These are phyloP conservation scores for Petrocephalus zakoni DNA, from an alignment of 2,113 vertebrate species.

Conservation along the genomic window DNA sequence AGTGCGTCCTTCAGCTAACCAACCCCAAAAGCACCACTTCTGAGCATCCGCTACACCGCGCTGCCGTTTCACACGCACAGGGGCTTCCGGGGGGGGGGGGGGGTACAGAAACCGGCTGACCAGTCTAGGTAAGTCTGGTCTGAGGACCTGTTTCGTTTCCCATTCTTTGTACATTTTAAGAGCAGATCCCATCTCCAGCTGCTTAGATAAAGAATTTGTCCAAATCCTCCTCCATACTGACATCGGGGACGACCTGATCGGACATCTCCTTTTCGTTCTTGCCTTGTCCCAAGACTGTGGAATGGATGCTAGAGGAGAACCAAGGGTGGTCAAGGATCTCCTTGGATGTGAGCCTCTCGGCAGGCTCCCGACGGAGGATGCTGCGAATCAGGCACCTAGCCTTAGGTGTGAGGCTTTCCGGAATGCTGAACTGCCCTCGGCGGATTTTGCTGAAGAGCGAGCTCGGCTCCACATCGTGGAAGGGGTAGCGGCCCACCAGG, in stretches of 20 bases:
- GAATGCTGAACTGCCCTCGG: constrained; percentile 96
- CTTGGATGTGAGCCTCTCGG: constrained; percentile 90
- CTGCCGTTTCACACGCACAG: constrained; percentile 56
- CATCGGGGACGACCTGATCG: constrained; percentile 96
- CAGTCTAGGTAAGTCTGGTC: constrained; percentile 26
- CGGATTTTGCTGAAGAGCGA: constrained; percentile 98
- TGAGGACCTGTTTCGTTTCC: constrained; percentile 23
- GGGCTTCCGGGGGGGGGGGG: constrained; percentile 40
- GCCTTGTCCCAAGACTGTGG: constrained; percentile 65
- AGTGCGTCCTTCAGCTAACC: constrained; percentile 57
- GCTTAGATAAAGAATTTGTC: constrained; percentile 98
- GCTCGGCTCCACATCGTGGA: constrained; percentile 95
- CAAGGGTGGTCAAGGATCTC: constrained; percentile 98
- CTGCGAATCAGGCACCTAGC: constrained; percentile 98
- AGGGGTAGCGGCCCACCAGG: constrained; percentile 95
- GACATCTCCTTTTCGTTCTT: constrained; percentile 73
- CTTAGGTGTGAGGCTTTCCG: constrained; percentile 93
- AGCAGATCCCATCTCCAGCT: constrained; percentile 41
- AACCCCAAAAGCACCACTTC: constrained; percentile 58
- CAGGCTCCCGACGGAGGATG: constrained; percentile 88
- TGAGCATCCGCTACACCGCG: constrained; percentile 65
- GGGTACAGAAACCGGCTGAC: constrained; percentile 40
- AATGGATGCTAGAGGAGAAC: constrained; percentile 81
- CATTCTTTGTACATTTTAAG: constrained; percentile 54
- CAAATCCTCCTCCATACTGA: constrained; percentile 95